These are phyloP conservation scores for Narcine bancroftii DNA, from an alignment of 2,113 vertebrate genomes.

Conservation along the genomic window DNA sequence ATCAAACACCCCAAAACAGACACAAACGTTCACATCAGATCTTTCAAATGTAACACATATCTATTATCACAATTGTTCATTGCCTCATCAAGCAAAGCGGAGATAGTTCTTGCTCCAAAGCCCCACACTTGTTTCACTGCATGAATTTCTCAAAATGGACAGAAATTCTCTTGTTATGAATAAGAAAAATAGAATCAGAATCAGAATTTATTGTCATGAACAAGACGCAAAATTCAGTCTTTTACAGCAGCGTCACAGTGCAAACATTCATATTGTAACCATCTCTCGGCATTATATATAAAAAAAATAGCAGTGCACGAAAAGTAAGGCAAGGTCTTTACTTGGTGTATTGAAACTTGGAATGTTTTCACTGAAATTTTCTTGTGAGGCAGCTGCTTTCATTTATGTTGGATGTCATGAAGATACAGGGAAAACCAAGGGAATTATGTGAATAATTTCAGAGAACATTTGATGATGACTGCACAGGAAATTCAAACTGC, in stretches of 20 bases:
- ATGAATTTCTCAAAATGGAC: not conserved
- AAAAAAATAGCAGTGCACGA: too few species aligned
- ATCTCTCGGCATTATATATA: too few species aligned
- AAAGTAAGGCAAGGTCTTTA: not conserved
- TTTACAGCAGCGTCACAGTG: too few species aligned
- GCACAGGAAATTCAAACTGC: constrained; percentile 22
- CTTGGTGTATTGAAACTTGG: not conserved
- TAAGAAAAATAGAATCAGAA: too few species aligned
- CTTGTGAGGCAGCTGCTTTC: not conserved
- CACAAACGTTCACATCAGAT: too few species aligned
- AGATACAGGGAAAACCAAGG: not conserved
- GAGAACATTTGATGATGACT: constrained; percentile 4
- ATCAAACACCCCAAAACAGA: too few species aligned
- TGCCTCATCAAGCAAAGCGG: not conserved
- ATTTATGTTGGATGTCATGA: not conserved
- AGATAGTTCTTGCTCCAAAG: not conserved
- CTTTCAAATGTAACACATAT: not conserved
- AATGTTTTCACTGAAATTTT: not conserved
- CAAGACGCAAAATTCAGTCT: too few species aligned
- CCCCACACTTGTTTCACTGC: not conserved
- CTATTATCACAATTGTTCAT: not conserved
- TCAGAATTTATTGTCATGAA: too few species aligned
- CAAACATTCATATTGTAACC: too few species aligned
- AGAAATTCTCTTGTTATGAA: not conserved
- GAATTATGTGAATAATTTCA: constrained; percentile 20